These are phyloP conservation scores for Anagrus nilaparvatae DNA, from an alignment of 1,140 invertebrate genomes.

Conservation along the genomic window DNA sequence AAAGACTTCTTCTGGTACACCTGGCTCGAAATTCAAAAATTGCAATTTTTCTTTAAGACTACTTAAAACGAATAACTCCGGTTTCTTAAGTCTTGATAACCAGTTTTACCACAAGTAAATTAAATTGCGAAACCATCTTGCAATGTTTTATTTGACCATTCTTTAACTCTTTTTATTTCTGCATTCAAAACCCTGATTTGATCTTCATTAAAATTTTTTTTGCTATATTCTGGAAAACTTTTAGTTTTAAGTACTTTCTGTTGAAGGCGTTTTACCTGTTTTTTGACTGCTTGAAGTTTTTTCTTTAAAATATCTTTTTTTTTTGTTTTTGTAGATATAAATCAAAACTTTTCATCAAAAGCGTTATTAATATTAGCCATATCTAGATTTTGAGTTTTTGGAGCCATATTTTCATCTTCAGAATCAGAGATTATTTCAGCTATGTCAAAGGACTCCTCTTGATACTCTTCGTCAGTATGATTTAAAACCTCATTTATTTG, in stretches of 20 bases:
- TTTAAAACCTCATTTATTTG: no score
- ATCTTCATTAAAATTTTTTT: not conserved
- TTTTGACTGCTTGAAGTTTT: not conserved
- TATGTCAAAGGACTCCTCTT: no score
- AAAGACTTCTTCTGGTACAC: constrained; percentile 13
- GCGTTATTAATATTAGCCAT: no score
- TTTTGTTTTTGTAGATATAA: no score
- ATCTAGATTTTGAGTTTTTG: no score
- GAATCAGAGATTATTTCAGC: no score
- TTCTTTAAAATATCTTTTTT: not conserved
- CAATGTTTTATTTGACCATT: constrained; percentile 11
- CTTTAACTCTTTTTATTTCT: not conserved
- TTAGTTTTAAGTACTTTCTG: not conserved
- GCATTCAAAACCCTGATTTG: not conserved
- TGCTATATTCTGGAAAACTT: not conserved
- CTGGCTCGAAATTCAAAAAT: constrained; percentile 10
- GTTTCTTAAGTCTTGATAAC: constrained; percentile 12
- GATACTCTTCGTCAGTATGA: no score
- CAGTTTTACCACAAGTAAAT: constrained; percentile 9
- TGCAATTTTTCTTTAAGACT: constrained; percentile 13
- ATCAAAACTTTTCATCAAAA: no score
- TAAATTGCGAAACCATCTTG: constrained; percentile 8
- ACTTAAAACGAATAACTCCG: constrained; percentile 7
- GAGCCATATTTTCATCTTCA: no score
- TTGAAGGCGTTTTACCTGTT: no score